Conservation (phyloP, 1,140 invertebrate species). For the Rhyacophila brunnea region DNA sequence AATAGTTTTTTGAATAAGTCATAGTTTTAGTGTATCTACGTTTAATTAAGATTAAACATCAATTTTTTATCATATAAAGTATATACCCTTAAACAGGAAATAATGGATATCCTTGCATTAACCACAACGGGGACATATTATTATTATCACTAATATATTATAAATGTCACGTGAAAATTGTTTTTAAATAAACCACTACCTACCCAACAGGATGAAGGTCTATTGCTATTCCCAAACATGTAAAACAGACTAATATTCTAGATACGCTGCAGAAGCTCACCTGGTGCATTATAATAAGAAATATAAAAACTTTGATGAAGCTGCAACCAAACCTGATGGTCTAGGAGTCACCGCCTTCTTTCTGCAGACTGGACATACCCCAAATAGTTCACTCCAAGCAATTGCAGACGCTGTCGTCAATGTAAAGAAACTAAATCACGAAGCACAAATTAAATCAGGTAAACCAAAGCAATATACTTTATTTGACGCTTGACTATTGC, state of each 20-base stretch:
- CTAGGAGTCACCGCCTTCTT: slow-evolving; percentile 75
- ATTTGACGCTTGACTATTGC: background rate
- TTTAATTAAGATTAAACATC: too few species aligned
- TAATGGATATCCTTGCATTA: too few species aligned
- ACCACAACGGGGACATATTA: too few species aligned
- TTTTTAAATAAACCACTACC: too few species aligned
- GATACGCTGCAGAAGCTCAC: slow-evolving; percentile 75
- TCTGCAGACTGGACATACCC: slow-evolving; percentile 56
- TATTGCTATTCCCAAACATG: slow-evolving; percentile 4
- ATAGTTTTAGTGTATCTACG: too few species aligned
- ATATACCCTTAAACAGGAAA: too few species aligned
- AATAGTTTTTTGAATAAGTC: too few species aligned
- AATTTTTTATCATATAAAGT: too few species aligned
- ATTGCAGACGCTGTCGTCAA: slow-evolving; percentile 18
- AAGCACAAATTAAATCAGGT: slow-evolving; percentile 12
- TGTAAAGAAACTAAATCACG: background rate
- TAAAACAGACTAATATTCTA: slow-evolving; percentile 34
- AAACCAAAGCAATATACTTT: background rate
- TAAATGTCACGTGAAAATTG: too few species aligned
- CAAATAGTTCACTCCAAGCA: slow-evolving; percentile 41
- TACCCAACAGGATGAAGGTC: too few species aligned
- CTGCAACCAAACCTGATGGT: slow-evolving; percentile 70
- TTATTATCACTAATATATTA: too few species aligned
- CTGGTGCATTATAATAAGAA: slow-evolving; percentile 77
- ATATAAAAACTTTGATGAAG: slow-evolving; percentile 66